These are phyloP conservation scores for Trilocha varians DNA, from an alignment of 2,888 invertebrate genomes.

Conservation along the genomic window DNA sequence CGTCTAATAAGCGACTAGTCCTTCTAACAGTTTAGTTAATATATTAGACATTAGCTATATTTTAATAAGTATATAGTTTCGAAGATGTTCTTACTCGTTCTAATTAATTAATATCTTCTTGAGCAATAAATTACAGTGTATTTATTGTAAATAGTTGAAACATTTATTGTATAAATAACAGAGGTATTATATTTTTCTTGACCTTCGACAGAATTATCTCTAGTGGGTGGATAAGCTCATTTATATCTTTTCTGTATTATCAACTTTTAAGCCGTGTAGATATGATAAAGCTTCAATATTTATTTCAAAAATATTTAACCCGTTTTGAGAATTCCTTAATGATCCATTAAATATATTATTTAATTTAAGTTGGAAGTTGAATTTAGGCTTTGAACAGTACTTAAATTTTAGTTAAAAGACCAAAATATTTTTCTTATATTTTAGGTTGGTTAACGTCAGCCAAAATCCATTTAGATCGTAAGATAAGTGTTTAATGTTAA, in stretches of 20 bases:
- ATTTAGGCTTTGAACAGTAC: constrained; percentile 49
- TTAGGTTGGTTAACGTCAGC: constrained; percentile 47
- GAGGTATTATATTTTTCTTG: constrained; percentile 69
- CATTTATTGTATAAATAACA: constrained; percentile 56
- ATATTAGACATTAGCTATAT: constrained; percentile 51
- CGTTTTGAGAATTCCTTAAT: background rate
- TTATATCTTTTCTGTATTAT: constrained; percentile 10
- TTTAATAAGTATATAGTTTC: constrained; percentile 43
- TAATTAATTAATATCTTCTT: constrained; percentile 57
- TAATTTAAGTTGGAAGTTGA: constrained; percentile 46
- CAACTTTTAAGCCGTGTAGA: constrained; percentile 12
- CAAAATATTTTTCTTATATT: constrained; percentile 43
- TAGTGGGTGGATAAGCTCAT: constrained; percentile 30
- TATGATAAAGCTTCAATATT: background rate
- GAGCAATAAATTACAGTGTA: constrained; percentile 65
- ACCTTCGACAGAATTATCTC: constrained; percentile 45
- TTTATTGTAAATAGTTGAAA: constrained; percentile 64
- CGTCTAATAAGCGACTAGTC: constrained; percentile 49
- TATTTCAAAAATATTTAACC: constrained; percentile 7
- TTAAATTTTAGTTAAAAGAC: constrained; percentile 36
- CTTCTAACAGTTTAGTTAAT: constrained; percentile 54
- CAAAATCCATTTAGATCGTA: constrained; percentile 55
- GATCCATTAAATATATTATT: too few species aligned
- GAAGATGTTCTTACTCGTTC: constrained; percentile 41
- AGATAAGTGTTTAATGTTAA: constrained; percentile 55